These are phyloP conservation scores for Trichonephila clavipes DNA, from an alignment of 1,140 invertebrate species.

Conservation along the genomic window DNA sequence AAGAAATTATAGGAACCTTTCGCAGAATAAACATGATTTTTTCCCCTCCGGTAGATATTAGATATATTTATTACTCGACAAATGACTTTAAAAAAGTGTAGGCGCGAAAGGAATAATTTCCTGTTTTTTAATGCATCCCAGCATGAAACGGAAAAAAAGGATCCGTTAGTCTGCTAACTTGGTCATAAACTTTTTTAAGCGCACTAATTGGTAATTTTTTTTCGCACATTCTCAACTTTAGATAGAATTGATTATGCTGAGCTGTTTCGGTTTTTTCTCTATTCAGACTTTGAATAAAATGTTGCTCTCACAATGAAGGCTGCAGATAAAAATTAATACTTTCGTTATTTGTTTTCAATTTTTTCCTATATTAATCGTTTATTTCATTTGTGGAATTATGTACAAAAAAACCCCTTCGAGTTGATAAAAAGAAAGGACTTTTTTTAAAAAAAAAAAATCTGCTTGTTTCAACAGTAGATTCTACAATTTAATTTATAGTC, in stretches of 20 bases:
- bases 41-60: background rate
- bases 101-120: background rate
- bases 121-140: background rate
- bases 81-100: background rate
- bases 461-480: no score
- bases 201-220: background rate
- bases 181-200: conserved; percentile 1
- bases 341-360: background rate
- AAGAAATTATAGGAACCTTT: background rate
- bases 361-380: background rate
- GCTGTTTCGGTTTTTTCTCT: background rate
- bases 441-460: no score
- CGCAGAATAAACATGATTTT: conserved; percentile 17
- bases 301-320: no score
- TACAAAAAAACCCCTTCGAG: no score
- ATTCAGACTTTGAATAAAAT: background rate
- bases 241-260: conserved; percentile 11
- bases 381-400: background rate
- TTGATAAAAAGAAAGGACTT: no score
- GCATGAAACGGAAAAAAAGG: background rate
- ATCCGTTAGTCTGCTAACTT: background rate
- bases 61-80: conserved; percentile 8
- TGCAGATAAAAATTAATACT: background rate
- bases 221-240: background rate
- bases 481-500: no score